phyloP scores from a whole-genome alignment of 2,113 vertebrate genomes.

The Colinus virginianus region DNA sequence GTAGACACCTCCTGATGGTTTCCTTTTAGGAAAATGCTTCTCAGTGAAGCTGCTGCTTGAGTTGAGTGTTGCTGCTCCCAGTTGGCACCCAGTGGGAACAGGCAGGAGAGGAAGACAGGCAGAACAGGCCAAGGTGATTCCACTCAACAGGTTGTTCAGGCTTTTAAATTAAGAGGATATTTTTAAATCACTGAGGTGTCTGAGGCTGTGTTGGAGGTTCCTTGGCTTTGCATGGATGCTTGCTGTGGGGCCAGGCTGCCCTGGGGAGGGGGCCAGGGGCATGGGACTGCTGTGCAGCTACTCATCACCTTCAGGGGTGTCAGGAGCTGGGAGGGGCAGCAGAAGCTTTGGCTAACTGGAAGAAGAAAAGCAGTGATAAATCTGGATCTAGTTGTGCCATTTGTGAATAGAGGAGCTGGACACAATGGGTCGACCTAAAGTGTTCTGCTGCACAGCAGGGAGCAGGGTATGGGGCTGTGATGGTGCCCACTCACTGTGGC shows the following conservation, averaged over 20 bases:
- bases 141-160: background rate
- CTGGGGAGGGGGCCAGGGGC: no score
- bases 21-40: slow-evolving; percentile 3
- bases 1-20: slow-evolving; percentile 38
- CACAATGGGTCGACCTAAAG: no score
- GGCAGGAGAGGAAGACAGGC: background rate
- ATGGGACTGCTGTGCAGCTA: background rate
- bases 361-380: background rate
- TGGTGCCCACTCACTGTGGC: rapidly evolving
- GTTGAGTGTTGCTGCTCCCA: rapidly evolving
- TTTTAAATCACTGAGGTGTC: background rate
- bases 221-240: rapidly evolving
- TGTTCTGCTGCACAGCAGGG: no score
- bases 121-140: background rate
- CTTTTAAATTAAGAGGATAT: background rate
- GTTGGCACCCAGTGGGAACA: rapidly evolving
- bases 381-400: background rate
- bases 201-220: rapidly evolving
- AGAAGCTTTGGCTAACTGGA: background rate
- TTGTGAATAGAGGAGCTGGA: background rate
- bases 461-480: background rate
- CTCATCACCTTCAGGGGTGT: background rate
- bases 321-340: background rate
- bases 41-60: background rate
- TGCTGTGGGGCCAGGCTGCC: background rate